Percentiles rank a stretch among this genome's conserved stretches.
phyloP scores from a whole-genome alignment of 2,888 invertebrate genomes.

The Drosophila emarginata region DNA sequence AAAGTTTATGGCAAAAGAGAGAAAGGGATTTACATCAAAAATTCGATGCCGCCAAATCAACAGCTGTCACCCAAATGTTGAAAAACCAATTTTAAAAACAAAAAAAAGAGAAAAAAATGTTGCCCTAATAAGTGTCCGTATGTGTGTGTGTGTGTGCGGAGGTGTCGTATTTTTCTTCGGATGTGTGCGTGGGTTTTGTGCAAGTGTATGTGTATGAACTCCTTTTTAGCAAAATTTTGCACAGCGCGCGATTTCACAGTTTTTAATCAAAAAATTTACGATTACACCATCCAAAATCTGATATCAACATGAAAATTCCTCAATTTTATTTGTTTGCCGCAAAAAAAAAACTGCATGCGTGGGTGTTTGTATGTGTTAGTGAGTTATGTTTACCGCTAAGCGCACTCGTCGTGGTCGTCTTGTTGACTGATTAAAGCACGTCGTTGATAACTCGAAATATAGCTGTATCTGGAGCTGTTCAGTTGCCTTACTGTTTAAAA shows the following conservation, averaged over 20 bases:
- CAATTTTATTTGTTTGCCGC: constrained; percentile 6
- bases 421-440: constrained; percentile 34
- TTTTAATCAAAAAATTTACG: constrained; percentile 40
- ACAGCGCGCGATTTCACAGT: constrained; percentile 57
- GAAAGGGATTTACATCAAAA: background rate
- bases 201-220: constrained; percentile 22
- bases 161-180: constrained; percentile 8
- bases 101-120: background rate
- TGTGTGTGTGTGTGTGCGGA: constrained; percentile 21
- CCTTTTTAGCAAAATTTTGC: constrained; percentile 39
- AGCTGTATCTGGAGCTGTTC: constrained; percentile 32
- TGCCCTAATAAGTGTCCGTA: constrained; percentile 16
- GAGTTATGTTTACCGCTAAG: constrained; percentile 67
- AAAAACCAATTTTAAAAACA: constrained; percentile 21
- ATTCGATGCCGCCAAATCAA: constrained; percentile 17
- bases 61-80: constrained; percentile 41
- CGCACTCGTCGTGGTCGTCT: constrained; percentile 58
- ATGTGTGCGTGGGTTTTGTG: constrained; percentile 15
- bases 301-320: constrained; percentile 5
- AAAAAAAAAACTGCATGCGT: constrained; percentile 26
- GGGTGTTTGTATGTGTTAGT: constrained; percentile 32
- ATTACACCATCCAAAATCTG: constrained; percentile 7
- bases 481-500: constrained; percentile 45
- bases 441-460: constrained; percentile 19
- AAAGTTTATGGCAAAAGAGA: background rate